Conservation (phyloP, 2,113 vertebrate species). For the Cariama cristata region DNA sequence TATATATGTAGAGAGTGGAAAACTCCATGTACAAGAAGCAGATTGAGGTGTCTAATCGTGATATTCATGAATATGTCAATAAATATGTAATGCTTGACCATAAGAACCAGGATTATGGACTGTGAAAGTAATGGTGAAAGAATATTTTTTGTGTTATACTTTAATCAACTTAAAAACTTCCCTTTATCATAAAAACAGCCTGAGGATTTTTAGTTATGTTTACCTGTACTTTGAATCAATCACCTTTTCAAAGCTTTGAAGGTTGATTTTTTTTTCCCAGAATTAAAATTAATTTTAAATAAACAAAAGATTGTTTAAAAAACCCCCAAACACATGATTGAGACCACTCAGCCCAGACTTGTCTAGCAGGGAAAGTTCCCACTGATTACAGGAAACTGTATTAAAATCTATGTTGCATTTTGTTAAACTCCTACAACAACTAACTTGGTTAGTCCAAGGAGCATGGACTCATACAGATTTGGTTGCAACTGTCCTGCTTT, state of each 20-base stretch:
- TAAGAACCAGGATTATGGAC: neutral
- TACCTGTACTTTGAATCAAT: neutral
- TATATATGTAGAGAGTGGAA: neutral
- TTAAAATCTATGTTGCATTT: neutral
- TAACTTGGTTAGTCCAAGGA: neutral
- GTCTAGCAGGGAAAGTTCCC: neutral
- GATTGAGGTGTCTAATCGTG: neutral
- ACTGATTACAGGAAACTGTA: accelerated
- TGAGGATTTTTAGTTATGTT: neutral
- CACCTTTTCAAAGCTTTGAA: neutral
- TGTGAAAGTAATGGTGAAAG: neutral
- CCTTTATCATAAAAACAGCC: neutral
- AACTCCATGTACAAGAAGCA: neutral
- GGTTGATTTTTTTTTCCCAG: neutral
- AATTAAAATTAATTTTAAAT: neutral
- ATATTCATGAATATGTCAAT: neutral
- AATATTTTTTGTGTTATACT: neutral
- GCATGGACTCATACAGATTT: neutral
- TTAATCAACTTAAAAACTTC: neutral
- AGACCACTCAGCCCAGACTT: neutral
- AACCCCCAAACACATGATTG: neutral
- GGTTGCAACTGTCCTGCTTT: neutral
- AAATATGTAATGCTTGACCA: neutral
- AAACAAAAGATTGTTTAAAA: neutral
- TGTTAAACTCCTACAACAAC: neutral